Conservation (phyloP, 1,140 invertebrate species). For the Cheumatopsyche charites region DNA sequence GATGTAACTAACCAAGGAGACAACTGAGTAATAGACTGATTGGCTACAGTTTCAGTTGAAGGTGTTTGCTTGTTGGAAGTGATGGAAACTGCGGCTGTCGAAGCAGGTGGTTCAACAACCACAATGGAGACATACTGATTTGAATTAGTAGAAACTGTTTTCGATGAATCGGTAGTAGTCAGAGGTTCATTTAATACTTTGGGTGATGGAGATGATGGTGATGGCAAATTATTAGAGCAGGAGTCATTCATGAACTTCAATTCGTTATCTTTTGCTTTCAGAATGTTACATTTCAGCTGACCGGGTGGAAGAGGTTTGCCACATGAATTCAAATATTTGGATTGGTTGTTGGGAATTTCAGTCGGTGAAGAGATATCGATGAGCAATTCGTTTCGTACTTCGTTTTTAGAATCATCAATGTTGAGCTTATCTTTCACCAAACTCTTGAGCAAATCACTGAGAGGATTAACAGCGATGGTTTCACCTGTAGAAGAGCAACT, state of each 20-base stretch:
- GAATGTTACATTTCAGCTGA: slow-evolving; percentile 92
- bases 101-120: slow-evolving; percentile 61
- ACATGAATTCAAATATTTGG: slow-evolving; percentile 63
- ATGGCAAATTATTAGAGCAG: slow-evolving; percentile 55
- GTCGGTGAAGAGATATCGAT: slow-evolving; percentile 61
- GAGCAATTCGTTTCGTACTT: slow-evolving; percentile 64
- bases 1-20: slow-evolving; percentile 82
- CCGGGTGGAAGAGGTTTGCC: slow-evolving; percentile 79
- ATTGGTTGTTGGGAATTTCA: slow-evolving; percentile 72
- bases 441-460: slow-evolving; percentile 59
- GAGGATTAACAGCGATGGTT: slow-evolving; percentile 59
- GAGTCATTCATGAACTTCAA: slow-evolving; percentile 59
- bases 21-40: slow-evolving; percentile 61
- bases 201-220: slow-evolving; percentile 56
- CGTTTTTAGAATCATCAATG: slow-evolving; percentile 64
- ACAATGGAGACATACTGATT: slow-evolving; percentile 65
- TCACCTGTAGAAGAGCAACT: slow-evolving; percentile 57
- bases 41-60: slow-evolving; percentile 52
- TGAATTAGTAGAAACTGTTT: slow-evolving; percentile 52
- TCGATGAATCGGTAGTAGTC: background rate
- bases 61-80: slow-evolving; percentile 32
- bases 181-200: slow-evolving; percentile 57
- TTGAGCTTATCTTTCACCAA: slow-evolving; percentile 64
- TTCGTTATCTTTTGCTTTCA: slow-evolving; percentile 75
- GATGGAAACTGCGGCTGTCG: slow-evolving; percentile 48